Base-by-base conservation (phyloP, 2,797 vertebrate genomes). In the Otolemur crassicaudatus region DNA sequence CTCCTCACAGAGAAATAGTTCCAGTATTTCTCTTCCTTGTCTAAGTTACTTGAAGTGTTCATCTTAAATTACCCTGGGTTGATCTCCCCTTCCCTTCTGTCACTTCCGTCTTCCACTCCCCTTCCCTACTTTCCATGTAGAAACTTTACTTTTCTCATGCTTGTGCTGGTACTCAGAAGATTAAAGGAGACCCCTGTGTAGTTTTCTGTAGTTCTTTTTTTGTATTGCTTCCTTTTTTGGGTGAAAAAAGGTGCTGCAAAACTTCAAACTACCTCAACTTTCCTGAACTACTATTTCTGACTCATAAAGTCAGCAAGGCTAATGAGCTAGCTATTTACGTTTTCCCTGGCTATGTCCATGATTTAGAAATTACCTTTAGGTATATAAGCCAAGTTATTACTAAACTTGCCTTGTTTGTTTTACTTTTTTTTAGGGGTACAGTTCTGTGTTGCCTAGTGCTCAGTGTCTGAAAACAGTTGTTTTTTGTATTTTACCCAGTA, bases 321-420 rank as follows among this genome's bases (percentile, higher is more conserved):
- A n/a, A 37, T 87, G 72, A 37, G 19, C 53, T 83, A 49, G 49
- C 20, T 87, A 67, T 89, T 87, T 87, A 77, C 13, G 13, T 86
- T 92, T 94, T 79, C 34, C 40, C 37, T 94, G 53, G 46, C 12
- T 73, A 20, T 94, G 34, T 60, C 20, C 56, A 13, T 82, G 46
- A 70, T 86, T 23, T 92, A 75, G 94, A 91, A 79, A n/a, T 93
- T n/a, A 87, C n/a, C 63, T 92, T 92, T 29, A 73, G 37, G 29
- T 85, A 70, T 31, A 80, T 70, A 91, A 81, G 25, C 43, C 49
- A 43, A 23, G 17, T 86, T 43, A 90, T 69, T 80, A 70, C 58
- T 92, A 92, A 84, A 65, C 19, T 83, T 40, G 73, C 25, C 31
- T 79, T 89, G 23, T 90, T 95, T 70, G 31, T 84, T 93, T 65